phyloP scores from a whole-genome alignment of 2,797 vertebrate genomes.

The Alexandromys oeconomus region DNA sequence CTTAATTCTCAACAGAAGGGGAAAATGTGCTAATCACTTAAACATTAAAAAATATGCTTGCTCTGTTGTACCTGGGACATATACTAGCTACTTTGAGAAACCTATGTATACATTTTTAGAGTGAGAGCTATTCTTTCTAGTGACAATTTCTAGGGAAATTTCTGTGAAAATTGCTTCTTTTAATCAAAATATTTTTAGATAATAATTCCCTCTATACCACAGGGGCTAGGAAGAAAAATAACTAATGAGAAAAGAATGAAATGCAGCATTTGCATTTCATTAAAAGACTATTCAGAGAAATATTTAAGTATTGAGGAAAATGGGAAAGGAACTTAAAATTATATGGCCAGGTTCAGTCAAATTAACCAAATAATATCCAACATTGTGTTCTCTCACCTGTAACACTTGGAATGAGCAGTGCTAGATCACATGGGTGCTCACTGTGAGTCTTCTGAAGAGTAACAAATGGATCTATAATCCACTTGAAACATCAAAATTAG shows the following conservation, averaged over 20 bases:
- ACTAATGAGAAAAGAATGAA: slow-evolving; percentile 33
- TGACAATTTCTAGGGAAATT: slow-evolving; percentile 1
- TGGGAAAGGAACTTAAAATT: background rate
- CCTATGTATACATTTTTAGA: background rate
- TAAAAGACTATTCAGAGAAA: slow-evolving; percentile 36
- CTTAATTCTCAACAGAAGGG: slow-evolving; percentile 45
- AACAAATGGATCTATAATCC: background rate
- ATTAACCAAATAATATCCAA: slow-evolving; percentile 10
- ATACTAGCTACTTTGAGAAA: background rate
- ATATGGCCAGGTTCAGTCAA: background rate
- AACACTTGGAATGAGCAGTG: background rate
- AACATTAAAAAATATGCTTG: slow-evolving; percentile 44
- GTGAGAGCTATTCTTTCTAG: background rate
- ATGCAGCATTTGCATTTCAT: slow-evolving; percentile 47
- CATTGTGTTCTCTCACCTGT: background rate
- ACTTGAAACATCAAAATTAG: background rate
- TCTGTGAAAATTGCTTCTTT: slow-evolving; percentile 44
- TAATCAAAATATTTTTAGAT: slow-evolving; percentile 72
- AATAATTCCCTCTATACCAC: background rate
- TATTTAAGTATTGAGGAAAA: slow-evolving; percentile 40
- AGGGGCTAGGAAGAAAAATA: slow-evolving; percentile 2
- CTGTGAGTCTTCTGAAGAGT: background rate
- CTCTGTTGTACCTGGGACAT: background rate
- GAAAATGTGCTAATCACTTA: background rate
- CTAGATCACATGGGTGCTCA: background rate